Evolutionary conservation across 2,797 vertebrate species (phyloP), one percentile per base, ranked within the genome.

Genomic region (Lindbergichthys nudifrons): DNA sequence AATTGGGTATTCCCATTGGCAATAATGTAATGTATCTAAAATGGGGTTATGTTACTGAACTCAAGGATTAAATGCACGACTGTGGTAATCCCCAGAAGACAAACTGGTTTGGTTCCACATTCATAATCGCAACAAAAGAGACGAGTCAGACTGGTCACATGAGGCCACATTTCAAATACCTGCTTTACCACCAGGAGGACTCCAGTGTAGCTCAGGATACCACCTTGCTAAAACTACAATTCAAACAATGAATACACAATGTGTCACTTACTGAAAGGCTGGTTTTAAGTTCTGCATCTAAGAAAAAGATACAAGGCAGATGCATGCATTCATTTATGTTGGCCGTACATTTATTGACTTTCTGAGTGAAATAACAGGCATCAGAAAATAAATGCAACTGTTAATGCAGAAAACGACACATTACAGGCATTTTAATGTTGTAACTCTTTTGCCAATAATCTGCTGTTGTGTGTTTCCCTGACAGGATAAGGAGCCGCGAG

Each of bases 401-500:
- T 26, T 26, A 26, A 26, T 5, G 0, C 1, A 14, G 32, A 36
- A 36, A 36, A 36, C 26, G 32, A 36, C 36, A 23, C 3, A 21
- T n/a, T 59, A 30, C 48, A 48, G 21, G 5, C 19, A 19, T 16
- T 26, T 21, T 4, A n/a, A 23, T 60, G 11, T 36, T 65, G 10
- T 12, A 64, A 41, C 52, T 26, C 2, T 23, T 67, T 12, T 0
- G 11, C 43, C 12, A 0, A 14, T 58, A 23, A 73, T 45, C 30
- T 59, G 67, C 50, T 84, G 18, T 60, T 75, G 41, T 54, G 45
- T 73, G 2, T 88, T 52, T 85, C n/a, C 57, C 57, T 48, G 43
- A 73, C 84, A 98, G 97, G 97, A 98, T 88, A 98, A 98, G 82
- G 97, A 98, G 45, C 97, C 97, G 0, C 90, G 97, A 78, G 97